These are phyloP conservation scores for Lordiphosa stackelbergi DNA, from an alignment of 1,140 invertebrate genomes.

Conservation along the genomic window DNA sequence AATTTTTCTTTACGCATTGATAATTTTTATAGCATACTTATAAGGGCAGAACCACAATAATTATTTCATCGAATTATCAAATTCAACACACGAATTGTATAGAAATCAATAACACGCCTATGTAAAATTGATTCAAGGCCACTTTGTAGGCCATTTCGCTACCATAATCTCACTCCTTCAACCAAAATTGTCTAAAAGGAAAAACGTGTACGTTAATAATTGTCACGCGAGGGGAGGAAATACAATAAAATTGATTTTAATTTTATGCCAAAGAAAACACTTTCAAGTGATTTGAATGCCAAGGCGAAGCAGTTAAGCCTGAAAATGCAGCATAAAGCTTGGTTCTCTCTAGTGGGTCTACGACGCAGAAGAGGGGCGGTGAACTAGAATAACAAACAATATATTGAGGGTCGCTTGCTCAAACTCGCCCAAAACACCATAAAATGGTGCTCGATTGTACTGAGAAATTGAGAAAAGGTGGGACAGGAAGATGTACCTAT, in stretches of 20 bases:
- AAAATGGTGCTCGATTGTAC: slow-evolving; percentile 10
- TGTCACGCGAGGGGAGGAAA: slow-evolving; percentile 34
- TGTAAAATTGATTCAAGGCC: too few relatives aligned
- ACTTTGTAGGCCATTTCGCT: too few relatives aligned
- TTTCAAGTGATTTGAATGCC: slow-evolving; percentile 50
- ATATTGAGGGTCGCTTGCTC: slow-evolving; percentile 27
- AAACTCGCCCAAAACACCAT: slow-evolving; percentile 17
- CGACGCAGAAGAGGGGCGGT: too few relatives aligned
- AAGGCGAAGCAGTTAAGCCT: not conserved
- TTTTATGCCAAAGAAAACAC: slow-evolving; percentile 37
- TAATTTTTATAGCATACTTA: too few relatives aligned
- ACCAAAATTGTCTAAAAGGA: slow-evolving; percentile 51
- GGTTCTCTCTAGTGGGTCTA: slow-evolving; percentile 2
- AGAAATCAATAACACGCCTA: too few relatives aligned
- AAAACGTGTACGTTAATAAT: slow-evolving; percentile 45
- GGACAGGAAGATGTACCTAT: slow-evolving; percentile 11
- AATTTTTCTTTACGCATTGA: too few relatives aligned
- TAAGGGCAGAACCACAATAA: too few relatives aligned
- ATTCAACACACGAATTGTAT: too few relatives aligned
- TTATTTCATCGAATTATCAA: too few relatives aligned
- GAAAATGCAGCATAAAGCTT: slow-evolving; percentile 41
- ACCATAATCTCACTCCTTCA: slow-evolving; percentile 7
- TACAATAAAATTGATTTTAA: slow-evolving; percentile 48
- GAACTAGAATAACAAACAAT: slow-evolving; percentile 41
- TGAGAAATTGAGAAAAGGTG: slow-evolving; percentile 27